A percentile compares a stretch with the other conserved stretches of the same genome.
Evolutionary conservation across 2,888 invertebrate genomes (phyloP).

Genomic region (Halictus ligatus): DNA sequence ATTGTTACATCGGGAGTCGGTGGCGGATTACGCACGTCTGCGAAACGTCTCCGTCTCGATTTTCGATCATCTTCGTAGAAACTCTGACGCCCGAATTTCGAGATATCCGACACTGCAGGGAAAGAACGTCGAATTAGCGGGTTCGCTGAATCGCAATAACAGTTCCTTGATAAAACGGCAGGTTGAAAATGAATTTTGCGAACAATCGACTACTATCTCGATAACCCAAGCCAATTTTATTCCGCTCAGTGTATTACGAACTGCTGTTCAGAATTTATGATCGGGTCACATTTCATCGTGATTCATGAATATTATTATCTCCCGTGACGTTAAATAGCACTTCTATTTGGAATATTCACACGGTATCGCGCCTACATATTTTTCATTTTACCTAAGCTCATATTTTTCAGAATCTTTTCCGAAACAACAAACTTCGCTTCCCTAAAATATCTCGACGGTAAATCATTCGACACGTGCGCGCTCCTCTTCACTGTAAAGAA

Average conservation of each 20-base stretch:
- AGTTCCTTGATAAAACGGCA: neutral
- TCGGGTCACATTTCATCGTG: neutral
- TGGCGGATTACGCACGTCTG: constrained; percentile 53
- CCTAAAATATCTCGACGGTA: neutral
- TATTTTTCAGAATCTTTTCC: neutral
- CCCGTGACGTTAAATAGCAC: neutral
- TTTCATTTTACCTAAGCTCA: neutral
- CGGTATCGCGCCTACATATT: neutral
- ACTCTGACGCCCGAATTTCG: constrained; percentile 56
- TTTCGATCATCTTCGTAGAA: constrained; percentile 33
- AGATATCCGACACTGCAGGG: constrained; percentile 26
- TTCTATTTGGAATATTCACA: neutral
- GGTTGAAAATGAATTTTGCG: neutral
- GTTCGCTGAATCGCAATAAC: neutral
- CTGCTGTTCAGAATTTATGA: neutral
- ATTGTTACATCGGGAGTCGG: constrained; percentile 51
- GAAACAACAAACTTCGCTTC: neutral
- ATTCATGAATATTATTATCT: neutral
- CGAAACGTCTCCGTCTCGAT: constrained; percentile 49
- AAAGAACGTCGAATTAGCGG: constrained; percentile 23
- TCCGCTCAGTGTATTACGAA: neutral
- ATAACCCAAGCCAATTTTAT: neutral
- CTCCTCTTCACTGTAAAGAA: neutral
- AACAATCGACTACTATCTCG: neutral
- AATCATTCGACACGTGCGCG: neutral